Evolutionary conservation across 2,888 invertebrate genomes (phyloP).

Genomic region (Aphodius granarius): DNA sequence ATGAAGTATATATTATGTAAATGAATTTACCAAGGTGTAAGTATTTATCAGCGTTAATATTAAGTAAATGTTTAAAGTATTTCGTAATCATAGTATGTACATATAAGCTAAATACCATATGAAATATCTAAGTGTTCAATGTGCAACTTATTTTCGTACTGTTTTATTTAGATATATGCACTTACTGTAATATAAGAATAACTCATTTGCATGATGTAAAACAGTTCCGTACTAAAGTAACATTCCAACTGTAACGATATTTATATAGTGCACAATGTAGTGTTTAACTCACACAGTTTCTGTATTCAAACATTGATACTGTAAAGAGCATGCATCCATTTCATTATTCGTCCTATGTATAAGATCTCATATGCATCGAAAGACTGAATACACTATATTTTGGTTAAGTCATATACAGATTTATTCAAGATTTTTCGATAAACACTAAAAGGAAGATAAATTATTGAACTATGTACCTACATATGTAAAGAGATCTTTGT

Average conservation of each 20-base stretch:
- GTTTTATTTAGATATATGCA: constrained; percentile 28
- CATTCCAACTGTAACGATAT: background rate
- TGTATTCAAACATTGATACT: background rate
- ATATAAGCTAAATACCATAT: constrained; percentile 15
- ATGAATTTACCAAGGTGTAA: background rate
- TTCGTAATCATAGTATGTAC: constrained; percentile 3
- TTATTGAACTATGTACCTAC: too few species aligned
- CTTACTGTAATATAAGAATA: background rate
- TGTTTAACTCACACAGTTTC: background rate
- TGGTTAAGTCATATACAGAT: background rate
- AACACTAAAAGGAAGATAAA: too few species aligned
- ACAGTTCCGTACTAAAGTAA: background rate
- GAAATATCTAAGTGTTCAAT: constrained; percentile 38
- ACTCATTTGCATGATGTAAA: background rate
- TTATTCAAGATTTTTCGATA: background rate
- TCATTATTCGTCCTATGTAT: background rate
- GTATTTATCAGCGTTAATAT: constrained; percentile 11
- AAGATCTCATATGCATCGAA: background rate
- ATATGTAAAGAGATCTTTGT: background rate
- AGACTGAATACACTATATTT: background rate
- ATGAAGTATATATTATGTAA: background rate
- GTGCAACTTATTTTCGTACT: constrained; percentile 38
- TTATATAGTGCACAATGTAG: constrained; percentile 1
- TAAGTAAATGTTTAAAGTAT: background rate
- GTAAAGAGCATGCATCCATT: background rate